Evolutionary conservation across 2,888 invertebrate species (phyloP).

Genomic region (Cosmia trapezina): DNA sequence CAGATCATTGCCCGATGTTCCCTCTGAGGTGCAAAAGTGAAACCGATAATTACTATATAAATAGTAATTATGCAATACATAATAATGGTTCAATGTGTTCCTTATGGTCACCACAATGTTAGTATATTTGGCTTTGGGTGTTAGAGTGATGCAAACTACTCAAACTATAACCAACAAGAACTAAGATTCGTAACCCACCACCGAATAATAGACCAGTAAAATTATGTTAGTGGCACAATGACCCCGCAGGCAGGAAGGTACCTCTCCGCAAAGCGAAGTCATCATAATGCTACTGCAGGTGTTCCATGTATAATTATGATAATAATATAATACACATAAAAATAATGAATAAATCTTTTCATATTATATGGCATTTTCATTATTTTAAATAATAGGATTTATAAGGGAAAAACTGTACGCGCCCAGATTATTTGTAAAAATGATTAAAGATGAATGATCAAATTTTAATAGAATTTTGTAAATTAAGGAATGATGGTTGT

Average conservation of each 20-base stretch:
- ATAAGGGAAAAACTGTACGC: conserved; percentile 45
- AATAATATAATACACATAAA: conserved; percentile 62
- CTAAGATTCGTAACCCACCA: conserved; percentile 82
- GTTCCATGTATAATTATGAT: conserved; percentile 64
- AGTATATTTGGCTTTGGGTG: conserved; percentile 77
- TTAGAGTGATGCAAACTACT: conserved; percentile 83
- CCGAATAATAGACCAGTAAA: conserved; percentile 78
- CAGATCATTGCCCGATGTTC: conserved; percentile 89
- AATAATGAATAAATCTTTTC: conserved; percentile 49
- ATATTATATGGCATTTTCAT: conserved; percentile 66
- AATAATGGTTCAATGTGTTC: conserved; percentile 63
- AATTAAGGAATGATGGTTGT: conserved; percentile 41
- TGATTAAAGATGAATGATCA: conserved; percentile 35
- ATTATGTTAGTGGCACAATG: conserved; percentile 86
- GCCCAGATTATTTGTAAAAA: conserved; percentile 39
- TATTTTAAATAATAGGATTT: conserved; percentile 51
- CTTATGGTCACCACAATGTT: conserved; percentile 74
- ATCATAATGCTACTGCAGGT: conserved; percentile 83
- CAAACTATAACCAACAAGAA: conserved; percentile 71
- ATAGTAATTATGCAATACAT: conserved; percentile 74
- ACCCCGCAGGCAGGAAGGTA: conserved; percentile 91
- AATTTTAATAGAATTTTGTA: conserved; percentile 24
- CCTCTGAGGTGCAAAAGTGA: conserved; percentile 90
- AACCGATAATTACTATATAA: conserved; percentile 83
- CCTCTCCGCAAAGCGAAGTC: conserved; percentile 90